Evolutionary conservation across 2,113 vertebrate species (phyloP).

Genomic region (Callopanchax toddi): DNA sequence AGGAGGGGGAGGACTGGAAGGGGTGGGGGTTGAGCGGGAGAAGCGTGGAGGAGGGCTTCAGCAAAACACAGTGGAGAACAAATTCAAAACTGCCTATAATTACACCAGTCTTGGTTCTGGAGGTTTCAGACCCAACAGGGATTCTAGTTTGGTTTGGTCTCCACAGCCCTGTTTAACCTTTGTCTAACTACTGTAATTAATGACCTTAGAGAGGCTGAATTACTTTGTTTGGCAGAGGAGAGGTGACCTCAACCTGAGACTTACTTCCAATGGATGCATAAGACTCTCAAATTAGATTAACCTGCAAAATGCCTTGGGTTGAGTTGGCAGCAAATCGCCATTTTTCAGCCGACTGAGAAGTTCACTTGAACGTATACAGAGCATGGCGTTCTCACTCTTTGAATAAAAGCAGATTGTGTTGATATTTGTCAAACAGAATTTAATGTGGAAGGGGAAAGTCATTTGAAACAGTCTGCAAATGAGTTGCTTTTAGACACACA

Average conservation of each 20-base stretch:
- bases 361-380: neutral
- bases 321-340: constrained; percentile 21
- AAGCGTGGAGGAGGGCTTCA: neutral
- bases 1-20: neutral
- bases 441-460: neutral
- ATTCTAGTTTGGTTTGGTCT: neutral
- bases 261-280: constrained; percentile 2
- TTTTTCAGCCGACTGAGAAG: constrained; percentile 8
- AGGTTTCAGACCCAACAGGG: no score
- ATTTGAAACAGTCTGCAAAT: constrained; percentile 25
- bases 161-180: constrained; percentile 39
- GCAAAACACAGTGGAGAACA: neutral
- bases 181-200: constrained; percentile 43
- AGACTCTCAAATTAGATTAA: constrained; percentile 37
- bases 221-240: constrained; percentile 40
- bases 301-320: constrained; percentile 24
- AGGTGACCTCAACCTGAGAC: constrained; percentile 32
- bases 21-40: neutral
- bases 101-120: no score
- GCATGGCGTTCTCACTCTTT: neutral
- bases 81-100: no score
- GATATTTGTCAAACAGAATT: constrained; percentile 4
- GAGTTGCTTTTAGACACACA: constrained; percentile 12
- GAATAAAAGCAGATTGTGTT: neutral
- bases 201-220: constrained; percentile 34